A percentile compares a stretch with the other conserved stretches of the same genome.
Conservation (phyloP, 2,113 vertebrate genomes). For the Rhynchomys soricoides region DNA sequence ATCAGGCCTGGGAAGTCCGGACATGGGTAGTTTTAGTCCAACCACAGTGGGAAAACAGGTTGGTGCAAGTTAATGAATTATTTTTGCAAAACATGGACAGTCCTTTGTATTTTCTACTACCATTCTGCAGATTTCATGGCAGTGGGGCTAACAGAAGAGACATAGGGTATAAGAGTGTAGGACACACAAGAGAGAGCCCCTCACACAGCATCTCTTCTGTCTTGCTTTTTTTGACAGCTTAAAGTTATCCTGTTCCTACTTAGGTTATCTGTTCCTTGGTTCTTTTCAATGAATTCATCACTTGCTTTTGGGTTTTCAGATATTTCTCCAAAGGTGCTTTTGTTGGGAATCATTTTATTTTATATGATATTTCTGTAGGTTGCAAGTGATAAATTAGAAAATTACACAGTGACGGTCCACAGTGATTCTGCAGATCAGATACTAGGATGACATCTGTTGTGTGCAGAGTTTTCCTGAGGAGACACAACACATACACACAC, state of each 20-base stretch:
- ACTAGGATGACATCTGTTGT: not conserved
- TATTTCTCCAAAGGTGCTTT: not conserved
- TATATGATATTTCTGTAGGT: not conserved
- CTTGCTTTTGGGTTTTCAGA: constrained; percentile 31
- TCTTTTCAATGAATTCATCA: not conserved
- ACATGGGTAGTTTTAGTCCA: not conserved
- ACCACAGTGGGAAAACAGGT: not conserved
- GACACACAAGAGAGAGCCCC: not conserved
- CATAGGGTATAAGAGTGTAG: not conserved
- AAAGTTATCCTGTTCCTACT: not conserved
- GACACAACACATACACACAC: not conserved
- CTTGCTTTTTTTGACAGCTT: not conserved
- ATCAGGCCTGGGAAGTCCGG: not conserved
- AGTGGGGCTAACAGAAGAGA: not conserved
- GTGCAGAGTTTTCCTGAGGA: not conserved
- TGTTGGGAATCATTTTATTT: not conserved
- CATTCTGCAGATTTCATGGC: not conserved
- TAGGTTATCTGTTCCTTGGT: not conserved
- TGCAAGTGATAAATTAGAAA: not conserved
- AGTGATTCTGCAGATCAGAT: not conserved
- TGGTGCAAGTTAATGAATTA: not conserved
- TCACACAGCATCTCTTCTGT: not conserved
- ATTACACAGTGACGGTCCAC: not conserved
- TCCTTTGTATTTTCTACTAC: not conserved
- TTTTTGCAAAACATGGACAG: not conserved